Percentiles rank a stretch among this genome's conserved stretches.
phyloP scores from a whole-genome alignment of 2,888 invertebrate species.

The Callimorpha dominula region DNA sequence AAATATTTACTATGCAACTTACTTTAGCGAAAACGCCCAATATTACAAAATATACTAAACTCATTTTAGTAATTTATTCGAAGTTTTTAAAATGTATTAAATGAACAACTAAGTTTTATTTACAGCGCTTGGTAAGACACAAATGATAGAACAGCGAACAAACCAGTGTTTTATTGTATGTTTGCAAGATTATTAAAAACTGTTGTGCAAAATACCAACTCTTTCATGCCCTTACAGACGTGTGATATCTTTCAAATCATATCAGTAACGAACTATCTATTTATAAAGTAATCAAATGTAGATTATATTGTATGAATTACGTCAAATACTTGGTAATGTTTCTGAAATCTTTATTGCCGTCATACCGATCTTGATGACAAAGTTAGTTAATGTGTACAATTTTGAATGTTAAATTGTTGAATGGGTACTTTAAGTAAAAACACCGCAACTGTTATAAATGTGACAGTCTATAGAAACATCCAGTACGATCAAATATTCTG shows the following conservation, averaged over 20 bases:
- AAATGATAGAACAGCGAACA: slow-evolving; percentile 20
- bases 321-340: neutral
- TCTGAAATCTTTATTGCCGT: neutral
- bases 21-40: slow-evolving; percentile 26
- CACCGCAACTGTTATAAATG: no score
- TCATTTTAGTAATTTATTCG: slow-evolving; percentile 25
- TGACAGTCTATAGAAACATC: no score
- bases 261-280: slow-evolving; percentile 12
- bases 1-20: slow-evolving; percentile 17
- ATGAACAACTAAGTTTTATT: slow-evolving; percentile 7
- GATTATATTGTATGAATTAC: slow-evolving; percentile 3
- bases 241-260: slow-evolving; percentile 31
- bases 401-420: neutral
- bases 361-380: neutral
- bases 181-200: slow-evolving; percentile 22
- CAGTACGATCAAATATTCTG: no score
- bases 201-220: slow-evolving; percentile 36
- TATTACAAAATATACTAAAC: slow-evolving; percentile 22
- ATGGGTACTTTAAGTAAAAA: neutral
- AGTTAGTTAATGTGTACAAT: neutral
- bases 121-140: slow-evolving; percentile 6
- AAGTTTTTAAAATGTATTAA: neutral
- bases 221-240: slow-evolving; percentile 17
- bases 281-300: neutral
- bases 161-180: slow-evolving; percentile 36